Base-by-base conservation (phyloP, 2,888 invertebrate species). In the Eremobia ochroleuca region DNA sequence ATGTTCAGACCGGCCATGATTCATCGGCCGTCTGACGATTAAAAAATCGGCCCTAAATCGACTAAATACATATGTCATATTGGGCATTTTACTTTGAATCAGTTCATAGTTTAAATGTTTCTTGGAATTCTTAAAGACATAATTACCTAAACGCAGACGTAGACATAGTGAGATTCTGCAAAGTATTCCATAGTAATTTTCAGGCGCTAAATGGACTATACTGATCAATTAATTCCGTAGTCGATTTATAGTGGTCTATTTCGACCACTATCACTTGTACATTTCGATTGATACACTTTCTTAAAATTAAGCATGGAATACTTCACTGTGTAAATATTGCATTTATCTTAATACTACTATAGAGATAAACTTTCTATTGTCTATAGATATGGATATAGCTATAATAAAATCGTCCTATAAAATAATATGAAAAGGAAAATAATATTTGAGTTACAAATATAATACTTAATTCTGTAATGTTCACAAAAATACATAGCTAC, bases 391-490 rank as follows among this genome's bases (percentile, higher is more conserved):
- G 77, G 73, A 55, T 90, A 88, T 79, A 85, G 76, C 86, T 88
- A 87, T 86, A 87, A 86, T 86, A 83, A 82, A 88, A 91, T 88
- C 68, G 71, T 79, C 81, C 86, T 86, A 88, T 85, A 85, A 79
- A 80, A 87, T 84, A 79, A 81, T 80, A 73, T 52, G 37, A 80
- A 81, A 86, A 86, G 82, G 82, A 85, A 88, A 90, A 89, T 88
- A 89, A 89, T 88, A 90, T 86, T 80, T 76, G 83, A 89, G 81
- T 89, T 89, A 73, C 79, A 87, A 89, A 69, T 90, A 91, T 91
- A 92, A 91, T 91, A 90, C 89, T 86, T 83, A 82, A 77, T 76
- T 61, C 84, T 86, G 83, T 85, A 86, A 85, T 74, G 85, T 88
- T 88, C 90, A 90, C 82, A 88, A 69, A 83, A 78, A 88, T 89